Base-by-base conservation (phyloP, 2,888 invertebrate genomes). In the Eristalinus aeneus region DNA sequence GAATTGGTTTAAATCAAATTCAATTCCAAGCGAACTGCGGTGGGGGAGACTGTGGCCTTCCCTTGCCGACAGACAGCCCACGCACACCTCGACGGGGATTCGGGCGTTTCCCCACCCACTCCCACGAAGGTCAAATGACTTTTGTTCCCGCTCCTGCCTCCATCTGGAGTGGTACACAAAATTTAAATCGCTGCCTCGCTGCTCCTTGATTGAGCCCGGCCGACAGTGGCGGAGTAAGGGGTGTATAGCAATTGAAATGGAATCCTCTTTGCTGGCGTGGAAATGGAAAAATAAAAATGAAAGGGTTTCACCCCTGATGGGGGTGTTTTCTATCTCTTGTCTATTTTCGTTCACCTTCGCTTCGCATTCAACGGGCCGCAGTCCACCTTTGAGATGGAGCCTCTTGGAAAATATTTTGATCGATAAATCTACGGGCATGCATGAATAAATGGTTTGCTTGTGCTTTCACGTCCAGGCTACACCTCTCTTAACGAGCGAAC, bases 1-100 rank as follows among this genome's bases (percentile, higher is more conserved):
- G 63, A 67, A 56, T 72, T 74, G 46, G 72, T 82, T 74, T 65
- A 20, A 79, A 56, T 56, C 67, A 76, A 76, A 79, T 79, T 84
- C 72, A 83, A 83, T 83, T 83, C 69, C 9, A 54, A 11, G n/a
- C n/a, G n/a, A n/a, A n/a, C n/a, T n/a, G n/a, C 58, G 16, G 27
- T 67, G 65, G 65, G 58, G 61, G 76, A 5, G 46, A 16, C 39
- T 39, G 39, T 16, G 46, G 46, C 46, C n/a, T 46, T 46, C 46
- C 46, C 6, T n/a, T 46, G 16, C 46, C 46, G 46, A 46, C 46
- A 46, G 46, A 16, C 39, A 39, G 12, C 39, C n/a, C 39, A 16
- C 46, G 46, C 46, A 46, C 16, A 46, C 46, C 46, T 46, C 16
- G 16, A 8, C 34, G 16, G 16, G 46, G 16, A 16, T 6, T 39